Evolutionary conservation across 2,888 invertebrate genomes (phyloP).

Genomic region (Tenthredo notha): DNA sequence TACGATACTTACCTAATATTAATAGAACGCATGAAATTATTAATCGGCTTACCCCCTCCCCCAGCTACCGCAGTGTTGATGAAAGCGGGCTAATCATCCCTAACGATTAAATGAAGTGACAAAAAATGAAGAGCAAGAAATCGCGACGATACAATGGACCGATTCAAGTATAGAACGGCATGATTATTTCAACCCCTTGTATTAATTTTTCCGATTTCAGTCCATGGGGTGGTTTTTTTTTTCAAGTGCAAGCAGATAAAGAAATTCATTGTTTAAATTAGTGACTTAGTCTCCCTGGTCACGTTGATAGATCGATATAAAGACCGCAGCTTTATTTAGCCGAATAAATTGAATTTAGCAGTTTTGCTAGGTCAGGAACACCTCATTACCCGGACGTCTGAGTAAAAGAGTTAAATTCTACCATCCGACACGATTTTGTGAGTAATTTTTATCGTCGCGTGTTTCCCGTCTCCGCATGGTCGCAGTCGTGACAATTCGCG

Average conservation of each 20-base stretch:
- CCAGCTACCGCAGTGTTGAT: background rate
- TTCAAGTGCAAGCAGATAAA: background rate
- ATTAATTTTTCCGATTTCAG: background rate
- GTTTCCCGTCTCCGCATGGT: background rate
- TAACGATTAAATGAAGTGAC: background rate
- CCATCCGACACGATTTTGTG: background rate
- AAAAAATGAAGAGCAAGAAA: background rate
- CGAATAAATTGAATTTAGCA: background rate
- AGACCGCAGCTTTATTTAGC: background rate
- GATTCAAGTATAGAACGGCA: background rate
- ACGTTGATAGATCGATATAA: background rate
- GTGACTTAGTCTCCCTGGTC: background rate
- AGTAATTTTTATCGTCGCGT: conserved; percentile 23
- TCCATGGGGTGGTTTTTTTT: background rate
- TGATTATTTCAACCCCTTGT: background rate
- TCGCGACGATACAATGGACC: background rate
- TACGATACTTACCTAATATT: background rate
- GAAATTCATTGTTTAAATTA: background rate
- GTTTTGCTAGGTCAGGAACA: background rate
- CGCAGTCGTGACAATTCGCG: conserved; percentile 24
- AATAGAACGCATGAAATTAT: conserved; percentile 14
- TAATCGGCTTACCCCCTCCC: conserved; percentile 1
- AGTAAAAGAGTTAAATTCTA: background rate
- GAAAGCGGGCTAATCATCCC: background rate
- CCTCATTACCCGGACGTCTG: background rate